Evolutionary conservation across 2,113 vertebrate species (phyloP).

Genomic region (Odontophorus gujanensis): DNA sequence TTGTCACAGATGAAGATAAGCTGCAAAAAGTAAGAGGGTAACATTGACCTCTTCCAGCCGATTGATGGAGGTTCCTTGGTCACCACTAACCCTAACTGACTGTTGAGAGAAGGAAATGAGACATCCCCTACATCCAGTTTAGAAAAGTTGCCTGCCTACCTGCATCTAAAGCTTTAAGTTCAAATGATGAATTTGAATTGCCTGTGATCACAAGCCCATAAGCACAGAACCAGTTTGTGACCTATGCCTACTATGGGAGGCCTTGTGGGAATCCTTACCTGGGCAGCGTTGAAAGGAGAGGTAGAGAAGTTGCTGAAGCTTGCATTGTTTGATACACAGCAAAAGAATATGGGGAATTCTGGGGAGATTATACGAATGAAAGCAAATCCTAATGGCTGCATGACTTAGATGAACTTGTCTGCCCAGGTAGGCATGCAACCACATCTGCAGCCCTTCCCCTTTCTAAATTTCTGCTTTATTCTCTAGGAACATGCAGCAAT

Average conservation of each 20-base stretch:
- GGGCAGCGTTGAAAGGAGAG: background rate
- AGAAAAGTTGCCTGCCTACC: background rate
- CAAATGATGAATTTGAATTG: background rate
- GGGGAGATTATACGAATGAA: background rate
- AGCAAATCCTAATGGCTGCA: background rate
- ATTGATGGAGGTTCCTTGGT: background rate
- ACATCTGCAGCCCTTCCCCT: background rate
- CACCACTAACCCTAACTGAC: background rate
- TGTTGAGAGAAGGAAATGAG: background rate
- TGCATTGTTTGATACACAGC: background rate
- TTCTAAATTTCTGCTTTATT: background rate
- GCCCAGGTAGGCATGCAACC: background rate
- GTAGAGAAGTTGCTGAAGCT: background rate
- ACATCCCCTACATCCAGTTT: background rate
- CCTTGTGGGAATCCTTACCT: background rate
- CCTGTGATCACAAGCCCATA: background rate
- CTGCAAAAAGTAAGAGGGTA: background rate
- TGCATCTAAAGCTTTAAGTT: background rate
- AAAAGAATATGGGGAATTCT: background rate
- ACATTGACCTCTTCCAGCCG: background rate
- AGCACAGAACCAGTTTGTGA: fast-evolving
- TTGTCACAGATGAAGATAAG: background rate
- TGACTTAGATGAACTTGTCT: background rate
- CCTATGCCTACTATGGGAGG: background rate
- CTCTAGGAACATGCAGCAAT: background rate